Evolutionary conservation across 2,888 invertebrate genomes (phyloP).

Genomic region (Phengaris arion): DNA sequence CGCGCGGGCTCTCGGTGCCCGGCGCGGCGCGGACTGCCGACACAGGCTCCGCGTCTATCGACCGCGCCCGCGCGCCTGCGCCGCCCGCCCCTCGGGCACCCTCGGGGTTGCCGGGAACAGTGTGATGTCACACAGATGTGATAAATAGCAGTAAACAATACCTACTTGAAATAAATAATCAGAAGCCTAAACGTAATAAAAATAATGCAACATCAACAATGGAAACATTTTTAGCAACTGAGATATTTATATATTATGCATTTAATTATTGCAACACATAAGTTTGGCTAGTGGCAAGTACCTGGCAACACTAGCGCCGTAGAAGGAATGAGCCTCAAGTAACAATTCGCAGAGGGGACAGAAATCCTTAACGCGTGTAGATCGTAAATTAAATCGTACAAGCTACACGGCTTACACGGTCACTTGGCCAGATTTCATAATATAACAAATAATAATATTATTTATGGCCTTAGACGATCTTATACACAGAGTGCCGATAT

Average conservation of each 20-base stretch:
- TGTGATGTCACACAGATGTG: neutral
- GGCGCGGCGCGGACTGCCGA: conserved; percentile 57
- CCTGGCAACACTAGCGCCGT: neutral
- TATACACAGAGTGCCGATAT: no score
- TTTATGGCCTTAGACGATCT: no score
- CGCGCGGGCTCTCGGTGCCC: conserved; percentile 52
- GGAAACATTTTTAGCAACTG: neutral
- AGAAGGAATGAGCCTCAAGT: neutral
- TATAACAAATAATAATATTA: no score
- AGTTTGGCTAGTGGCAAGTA: neutral
- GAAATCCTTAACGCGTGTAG: neutral
- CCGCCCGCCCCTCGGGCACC: neutral
- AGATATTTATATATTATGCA: neutral
- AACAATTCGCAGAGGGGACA: neutral
- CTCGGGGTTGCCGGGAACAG: conserved; percentile 38
- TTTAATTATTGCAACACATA: neutral
- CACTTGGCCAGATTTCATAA: no score
- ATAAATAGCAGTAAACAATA: neutral
- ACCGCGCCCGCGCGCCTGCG: conserved; percentile 46
- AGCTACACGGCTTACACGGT: no score
- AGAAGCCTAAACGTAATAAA: neutral
- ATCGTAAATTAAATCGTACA: no score
- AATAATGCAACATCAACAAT: neutral
- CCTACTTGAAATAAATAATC: neutral
- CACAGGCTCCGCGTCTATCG: conserved; percentile 48